Conservation (phyloP, 2,113 vertebrate species). For the Phaethon lepturus region DNA sequence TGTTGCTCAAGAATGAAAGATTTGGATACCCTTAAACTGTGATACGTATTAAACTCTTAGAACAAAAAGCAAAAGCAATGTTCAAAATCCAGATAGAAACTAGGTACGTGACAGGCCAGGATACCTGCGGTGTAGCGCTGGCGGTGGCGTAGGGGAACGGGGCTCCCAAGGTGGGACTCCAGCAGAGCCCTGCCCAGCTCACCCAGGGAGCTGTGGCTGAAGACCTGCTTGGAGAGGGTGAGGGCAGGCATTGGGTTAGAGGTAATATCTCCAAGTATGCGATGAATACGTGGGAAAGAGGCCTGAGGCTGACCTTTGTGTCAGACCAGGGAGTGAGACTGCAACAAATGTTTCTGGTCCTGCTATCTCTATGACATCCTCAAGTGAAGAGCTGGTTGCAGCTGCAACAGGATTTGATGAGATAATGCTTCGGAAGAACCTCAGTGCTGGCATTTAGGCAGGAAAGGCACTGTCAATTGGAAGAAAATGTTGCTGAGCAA, state of each 20-base stretch:
- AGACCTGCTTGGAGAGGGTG: background rate
- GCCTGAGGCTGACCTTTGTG: background rate
- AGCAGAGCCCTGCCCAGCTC: background rate
- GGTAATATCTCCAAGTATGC: background rate
- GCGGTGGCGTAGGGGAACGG: background rate
- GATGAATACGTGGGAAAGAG: background rate
- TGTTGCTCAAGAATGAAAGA: background rate
- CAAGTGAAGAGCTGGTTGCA: background rate
- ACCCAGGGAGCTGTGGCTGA: background rate
- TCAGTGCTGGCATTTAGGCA: background rate
- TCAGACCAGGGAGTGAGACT: background rate
- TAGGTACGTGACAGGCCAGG: background rate
- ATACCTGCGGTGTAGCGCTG: rapidly evolving
- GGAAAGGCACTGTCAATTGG: background rate
- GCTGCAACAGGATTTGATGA: background rate
- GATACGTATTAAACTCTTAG: background rate
- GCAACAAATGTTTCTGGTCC: background rate
- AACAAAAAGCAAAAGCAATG: background rate
- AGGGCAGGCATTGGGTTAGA: background rate
- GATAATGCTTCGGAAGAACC: background rate
- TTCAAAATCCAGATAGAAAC: background rate
- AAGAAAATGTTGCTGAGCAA: background rate
- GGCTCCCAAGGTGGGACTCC: background rate
- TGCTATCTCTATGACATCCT: background rate
- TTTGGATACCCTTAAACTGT: background rate